A percentile compares a stretch with the other conserved stretches of the same genome.
These are phyloP conservation scores for Paracanthobrama guichenoti DNA, from an alignment of 2,113 vertebrate species.

Conservation along the genomic window DNA sequence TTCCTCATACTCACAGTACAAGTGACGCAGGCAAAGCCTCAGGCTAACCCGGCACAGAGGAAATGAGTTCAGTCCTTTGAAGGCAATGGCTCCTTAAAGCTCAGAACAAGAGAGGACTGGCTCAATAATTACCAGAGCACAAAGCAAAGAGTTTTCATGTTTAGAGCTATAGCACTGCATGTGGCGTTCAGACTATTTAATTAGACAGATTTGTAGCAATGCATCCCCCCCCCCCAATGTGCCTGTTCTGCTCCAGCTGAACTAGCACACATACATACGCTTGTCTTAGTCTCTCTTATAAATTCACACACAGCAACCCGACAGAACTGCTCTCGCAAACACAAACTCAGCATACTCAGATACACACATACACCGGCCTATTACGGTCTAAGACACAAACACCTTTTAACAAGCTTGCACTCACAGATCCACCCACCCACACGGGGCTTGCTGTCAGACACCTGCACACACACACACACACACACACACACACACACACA, in stretches of 20 bases:
- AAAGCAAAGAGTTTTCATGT: slow-evolving; percentile 37
- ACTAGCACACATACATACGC: not conserved
- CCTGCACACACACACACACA: slow-evolving; percentile 14
- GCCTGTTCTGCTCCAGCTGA: slow-evolving; percentile 12
- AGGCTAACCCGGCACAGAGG: slow-evolving; percentile 51
- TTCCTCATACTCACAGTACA: slow-evolving; percentile 31
- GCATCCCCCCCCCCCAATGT: not conserved
- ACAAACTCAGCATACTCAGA: slow-evolving; percentile 25
- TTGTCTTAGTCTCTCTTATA: not conserved
- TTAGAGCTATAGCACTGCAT: slow-evolving; percentile 26
- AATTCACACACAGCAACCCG: slow-evolving; percentile 21
- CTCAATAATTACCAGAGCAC: slow-evolving; percentile 46
- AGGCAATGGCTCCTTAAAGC: slow-evolving; percentile 34
- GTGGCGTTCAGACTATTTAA: slow-evolving; percentile 27
- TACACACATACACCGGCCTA: slow-evolving; percentile 14
- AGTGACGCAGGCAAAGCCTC: slow-evolving; percentile 44
- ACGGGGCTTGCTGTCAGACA: slow-evolving; percentile 28
- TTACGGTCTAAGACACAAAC: slow-evolving; percentile 29
- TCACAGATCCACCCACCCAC: slow-evolving; percentile 37
- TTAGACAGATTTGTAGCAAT: slow-evolving; percentile 34
- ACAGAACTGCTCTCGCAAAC: slow-evolving; percentile 11
- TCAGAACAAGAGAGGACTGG: slow-evolving; percentile 42
- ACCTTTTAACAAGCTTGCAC: slow-evolving; percentile 37
- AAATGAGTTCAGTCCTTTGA: slow-evolving; percentile 38
- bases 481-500: slow-evolving; percentile 9